Evolutionary conservation across 2,797 vertebrate species (phyloP).

Genomic region (Sebastes nivosus): DNA sequence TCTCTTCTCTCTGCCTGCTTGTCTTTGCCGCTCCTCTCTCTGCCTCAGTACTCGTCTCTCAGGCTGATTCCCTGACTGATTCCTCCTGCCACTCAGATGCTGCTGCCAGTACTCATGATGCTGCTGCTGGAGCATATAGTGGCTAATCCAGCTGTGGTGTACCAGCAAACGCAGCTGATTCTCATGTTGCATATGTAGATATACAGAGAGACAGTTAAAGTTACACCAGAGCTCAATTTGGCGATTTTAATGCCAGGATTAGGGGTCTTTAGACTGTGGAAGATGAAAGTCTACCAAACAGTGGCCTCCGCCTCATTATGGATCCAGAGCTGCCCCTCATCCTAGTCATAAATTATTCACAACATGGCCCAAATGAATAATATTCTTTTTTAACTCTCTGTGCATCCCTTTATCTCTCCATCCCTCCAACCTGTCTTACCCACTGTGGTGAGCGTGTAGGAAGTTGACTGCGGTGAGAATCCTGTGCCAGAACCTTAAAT

Average conservation of each 20-base stretch:
- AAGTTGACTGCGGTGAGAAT: constrained; percentile 15
- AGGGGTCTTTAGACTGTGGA: constrained; percentile 34
- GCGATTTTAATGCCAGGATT: constrained; percentile 27
- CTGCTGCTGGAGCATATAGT: constrained; percentile 21
- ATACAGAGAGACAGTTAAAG: constrained; percentile 4
- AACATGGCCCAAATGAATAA: constrained; percentile 69
- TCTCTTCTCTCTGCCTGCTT: constrained; percentile 44
- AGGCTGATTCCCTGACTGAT: constrained; percentile 63
- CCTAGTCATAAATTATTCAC: constrained; percentile 73
- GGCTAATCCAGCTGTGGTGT: constrained; percentile 56
- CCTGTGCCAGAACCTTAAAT: constrained; percentile 45
- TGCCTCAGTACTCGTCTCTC: constrained; percentile 59
- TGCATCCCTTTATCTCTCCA: constrained; percentile 49
- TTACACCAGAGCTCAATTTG: constrained; percentile 29
- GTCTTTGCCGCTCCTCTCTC: constrained; percentile 54
- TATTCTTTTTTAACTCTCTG: constrained; percentile 52
- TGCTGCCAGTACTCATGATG: constrained; percentile 23
- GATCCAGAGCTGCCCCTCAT: constrained; percentile 57
- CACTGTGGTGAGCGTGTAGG: constrained; percentile 17
- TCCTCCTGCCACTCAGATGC: constrained; percentile 62
- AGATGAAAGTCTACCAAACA: constrained; percentile 69
- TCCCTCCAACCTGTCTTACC: constrained; percentile 24
- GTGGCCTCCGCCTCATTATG: constrained; percentile 63
- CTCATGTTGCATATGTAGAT: background rate
- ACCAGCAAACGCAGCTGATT: background rate